phyloP scores from a whole-genome alignment of 2,113 vertebrate genomes.

The Gadus macrocephalus region DNA sequence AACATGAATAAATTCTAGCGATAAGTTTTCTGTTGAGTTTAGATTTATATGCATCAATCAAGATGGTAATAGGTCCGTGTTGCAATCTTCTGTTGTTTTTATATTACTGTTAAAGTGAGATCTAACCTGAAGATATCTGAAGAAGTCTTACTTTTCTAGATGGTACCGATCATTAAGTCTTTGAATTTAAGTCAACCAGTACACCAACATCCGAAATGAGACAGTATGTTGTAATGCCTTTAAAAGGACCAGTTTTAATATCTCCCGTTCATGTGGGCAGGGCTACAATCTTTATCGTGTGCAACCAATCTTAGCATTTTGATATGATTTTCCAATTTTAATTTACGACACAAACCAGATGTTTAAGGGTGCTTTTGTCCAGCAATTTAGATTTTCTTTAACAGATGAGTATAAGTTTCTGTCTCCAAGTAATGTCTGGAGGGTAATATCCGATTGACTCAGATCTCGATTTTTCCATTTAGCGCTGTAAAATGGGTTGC shows the following conservation, averaged over 20 bases:
- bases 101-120: not conserved
- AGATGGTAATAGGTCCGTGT: not conserved
- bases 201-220: not conserved
- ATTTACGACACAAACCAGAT: not conserved
- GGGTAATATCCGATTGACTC: not conserved
- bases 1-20: not conserved
- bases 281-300: not conserved
- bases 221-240: not conserved
- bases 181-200: not conserved
- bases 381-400: not conserved
- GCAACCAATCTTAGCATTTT: not conserved
- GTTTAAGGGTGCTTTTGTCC: not conserved
- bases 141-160: not conserved
- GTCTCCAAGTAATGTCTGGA: not conserved
- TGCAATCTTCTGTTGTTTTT: not conserved
- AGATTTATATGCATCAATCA: not conserved
- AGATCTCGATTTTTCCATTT: not conserved
- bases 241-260: not conserved
- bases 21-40: not conserved
- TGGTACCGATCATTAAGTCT: not conserved
- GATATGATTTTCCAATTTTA: not conserved
- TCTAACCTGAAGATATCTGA: not conserved
- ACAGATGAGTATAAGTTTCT: not conserved
- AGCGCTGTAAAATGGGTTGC: conserved; percentile 1
- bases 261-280: not conserved